Percentiles rank a stretch among this genome's conserved stretches.
Conservation (phyloP, 2,113 vertebrate genomes). For the Chloropsis hardwickii region DNA sequence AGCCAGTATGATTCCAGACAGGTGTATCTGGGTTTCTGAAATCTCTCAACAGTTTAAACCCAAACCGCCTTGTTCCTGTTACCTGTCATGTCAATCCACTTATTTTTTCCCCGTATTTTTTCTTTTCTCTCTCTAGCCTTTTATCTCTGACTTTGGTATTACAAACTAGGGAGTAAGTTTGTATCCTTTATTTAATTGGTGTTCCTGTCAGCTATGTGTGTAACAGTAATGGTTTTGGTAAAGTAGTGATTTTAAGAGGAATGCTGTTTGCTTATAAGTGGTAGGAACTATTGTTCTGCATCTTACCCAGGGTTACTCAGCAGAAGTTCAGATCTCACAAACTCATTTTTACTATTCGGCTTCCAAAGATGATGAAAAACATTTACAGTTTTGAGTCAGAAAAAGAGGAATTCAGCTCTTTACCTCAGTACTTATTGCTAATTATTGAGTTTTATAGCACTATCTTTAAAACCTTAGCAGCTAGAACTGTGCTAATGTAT, state of each 20-base stretch:
- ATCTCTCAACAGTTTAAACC: neutral
- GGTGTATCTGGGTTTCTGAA: neutral
- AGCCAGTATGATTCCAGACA: neutral
- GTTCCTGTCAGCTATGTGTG: neutral
- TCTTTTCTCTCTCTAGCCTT: neutral
- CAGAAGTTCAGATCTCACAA: neutral
- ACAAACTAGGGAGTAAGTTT: neutral
- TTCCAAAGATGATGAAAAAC: neutral
- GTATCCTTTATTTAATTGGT: neutral
- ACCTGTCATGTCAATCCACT: accelerated
- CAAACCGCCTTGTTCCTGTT: neutral
- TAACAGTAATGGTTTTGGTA: neutral
- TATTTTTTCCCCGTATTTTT: neutral
- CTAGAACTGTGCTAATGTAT: neutral
- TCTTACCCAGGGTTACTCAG: neutral
- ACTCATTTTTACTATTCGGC: neutral
- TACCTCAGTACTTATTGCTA: neutral
- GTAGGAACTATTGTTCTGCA: neutral
- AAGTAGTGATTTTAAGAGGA: neutral
- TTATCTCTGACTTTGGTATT: neutral
- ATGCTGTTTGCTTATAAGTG: neutral
- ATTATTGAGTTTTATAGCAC: neutral
- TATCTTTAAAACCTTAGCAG: neutral
- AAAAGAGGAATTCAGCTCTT: neutral
- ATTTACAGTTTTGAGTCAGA: neutral